Evolutionary conservation across 2,113 vertebrate species (phyloP), one percentile per base, ranked within the genome.

Genomic region (Antechinus stuartii): DNA sequence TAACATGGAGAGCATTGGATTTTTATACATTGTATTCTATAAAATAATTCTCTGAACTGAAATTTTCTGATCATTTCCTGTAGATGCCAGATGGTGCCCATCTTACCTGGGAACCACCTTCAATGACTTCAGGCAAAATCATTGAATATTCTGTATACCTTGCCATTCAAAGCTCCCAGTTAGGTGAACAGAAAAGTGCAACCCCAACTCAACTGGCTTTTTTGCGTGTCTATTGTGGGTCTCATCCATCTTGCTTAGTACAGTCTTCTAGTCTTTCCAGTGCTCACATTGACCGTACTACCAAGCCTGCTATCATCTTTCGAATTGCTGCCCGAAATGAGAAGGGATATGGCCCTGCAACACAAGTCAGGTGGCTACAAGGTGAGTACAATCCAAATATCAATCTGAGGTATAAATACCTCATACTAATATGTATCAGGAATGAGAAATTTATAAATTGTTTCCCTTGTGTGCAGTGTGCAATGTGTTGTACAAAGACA

Each of bases 271-370:
- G 99, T 98, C 99, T 99, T 55, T 99, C 99, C 95, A 99, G 99
- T 0, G 99, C 99, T 68, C 99, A 99, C 98, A 99, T 99, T 0
- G 99, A 99, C 98, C 99, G 99, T 96, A 99, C 99, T 98, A 99
- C 99, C 97, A 99, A 99, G 98, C 99, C 99, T 0, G 99, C 99
- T 96, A 99, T 99, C 97, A 99, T 99, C 98, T 99, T 99, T 98
- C 99, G 99, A 96, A 99, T 99, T 0, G 99, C 99, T 0, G 99
- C 99, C 47, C 99, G 99, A 95, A 99, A 99, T 1, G 99, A 99
- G 97, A 99, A 99, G 97, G 99, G 99, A 96, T 99, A 99, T 0
- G 99, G 99, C 84, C 99, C 99, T 0, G 99, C 99, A 96, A 99
- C 99, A 0, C 99, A 99, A 99, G 99, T 99, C 35, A 99, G 99